Base-by-base conservation (phyloP, 2,113 vertebrate genomes). In the Zingel zingel region DNA sequence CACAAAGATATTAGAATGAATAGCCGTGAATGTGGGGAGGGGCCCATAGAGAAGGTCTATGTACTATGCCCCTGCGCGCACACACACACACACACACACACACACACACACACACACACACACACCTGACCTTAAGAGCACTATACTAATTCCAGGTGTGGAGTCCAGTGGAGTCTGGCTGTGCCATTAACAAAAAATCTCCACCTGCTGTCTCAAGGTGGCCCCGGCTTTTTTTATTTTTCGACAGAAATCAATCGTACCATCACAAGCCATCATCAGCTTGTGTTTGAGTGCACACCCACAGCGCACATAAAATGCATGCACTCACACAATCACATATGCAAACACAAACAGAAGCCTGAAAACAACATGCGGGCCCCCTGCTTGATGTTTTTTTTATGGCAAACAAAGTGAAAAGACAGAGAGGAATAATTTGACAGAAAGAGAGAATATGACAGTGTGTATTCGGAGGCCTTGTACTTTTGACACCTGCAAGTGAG, bases 401-500 rank as follows among this genome's bases (percentile, higher is more conserved):
- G 68, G 81, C 82, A 88, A 88, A 91, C 86, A 90, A 90, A 90
- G 83, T 84, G 90, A 78, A 89, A 87, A 86, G 88, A 83, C 77
- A 70, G 83, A 84, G 64, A 90, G 72, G 65, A 83, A 88, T 89
- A 86, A 90, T 92, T 86, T 92, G 88, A 92, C 88, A 87, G 88
- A 85, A 83, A 86, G 68, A 83, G 78, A 78, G 79, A 87, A 91
- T 77, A 67, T 92, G 89, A 90, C 90, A 85, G 66, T 86, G 87
- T 91, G 89, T 86, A 79, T 89, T 87, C 50, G 23, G 70, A 84
- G 75, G 84, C 87, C 86, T 92, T 90, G 92, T 91, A 88, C 85
- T 90, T 90, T 83, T 93, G 92, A 93, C 91, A 93, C 74, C 87
- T 84, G 87, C 54, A 63, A 90, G 85, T 67, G 83, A 91, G 82